Percentiles rank a stretch among this genome's conserved stretches.
Evolutionary conservation across 2,797 vertebrate genomes (phyloP).

Genomic region (Potorous gilbertii): DNA sequence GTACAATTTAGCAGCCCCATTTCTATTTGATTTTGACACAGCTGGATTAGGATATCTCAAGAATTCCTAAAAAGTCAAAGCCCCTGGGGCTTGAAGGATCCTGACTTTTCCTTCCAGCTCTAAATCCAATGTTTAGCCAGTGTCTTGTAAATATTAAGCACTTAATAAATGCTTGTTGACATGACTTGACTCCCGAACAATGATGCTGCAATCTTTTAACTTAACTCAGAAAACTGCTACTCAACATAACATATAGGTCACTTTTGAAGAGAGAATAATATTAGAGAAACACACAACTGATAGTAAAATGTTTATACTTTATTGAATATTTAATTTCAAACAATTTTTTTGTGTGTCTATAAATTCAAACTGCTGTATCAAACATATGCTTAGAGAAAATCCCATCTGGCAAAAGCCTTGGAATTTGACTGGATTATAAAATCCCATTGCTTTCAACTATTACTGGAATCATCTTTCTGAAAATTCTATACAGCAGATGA

Average conservation of each 20-base stretch:
- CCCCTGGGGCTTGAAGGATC: neutral
- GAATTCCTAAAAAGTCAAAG: neutral
- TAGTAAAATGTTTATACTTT: neutral
- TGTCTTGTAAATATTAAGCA: neutral
- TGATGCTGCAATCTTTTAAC: constrained; percentile 12
- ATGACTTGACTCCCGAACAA: neutral
- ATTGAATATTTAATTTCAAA: constrained; percentile 16
- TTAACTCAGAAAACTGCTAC: constrained; percentile 10
- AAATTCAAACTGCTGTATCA: neutral
- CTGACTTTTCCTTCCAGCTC: neutral
- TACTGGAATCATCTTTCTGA: constrained; percentile 36
- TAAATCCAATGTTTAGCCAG: neutral
- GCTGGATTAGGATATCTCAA: neutral
- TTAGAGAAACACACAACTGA: neutral
- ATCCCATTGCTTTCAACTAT: constrained; percentile 45
- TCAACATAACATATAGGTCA: constrained; percentile 29
- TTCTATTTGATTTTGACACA: neutral
- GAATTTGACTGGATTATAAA: neutral
- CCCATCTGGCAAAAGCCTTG: neutral
- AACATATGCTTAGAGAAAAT: constrained; percentile 45
- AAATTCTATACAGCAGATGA: neutral
- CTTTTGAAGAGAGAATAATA: neutral
- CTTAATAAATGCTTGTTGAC: neutral
- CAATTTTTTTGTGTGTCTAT: neutral
- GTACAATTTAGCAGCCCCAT: neutral